A percentile compares a stretch with the other conserved stretches of the same genome.
phyloP scores from a whole-genome alignment of 2,113 vertebrate genomes.

The Athene cunicularia region DNA sequence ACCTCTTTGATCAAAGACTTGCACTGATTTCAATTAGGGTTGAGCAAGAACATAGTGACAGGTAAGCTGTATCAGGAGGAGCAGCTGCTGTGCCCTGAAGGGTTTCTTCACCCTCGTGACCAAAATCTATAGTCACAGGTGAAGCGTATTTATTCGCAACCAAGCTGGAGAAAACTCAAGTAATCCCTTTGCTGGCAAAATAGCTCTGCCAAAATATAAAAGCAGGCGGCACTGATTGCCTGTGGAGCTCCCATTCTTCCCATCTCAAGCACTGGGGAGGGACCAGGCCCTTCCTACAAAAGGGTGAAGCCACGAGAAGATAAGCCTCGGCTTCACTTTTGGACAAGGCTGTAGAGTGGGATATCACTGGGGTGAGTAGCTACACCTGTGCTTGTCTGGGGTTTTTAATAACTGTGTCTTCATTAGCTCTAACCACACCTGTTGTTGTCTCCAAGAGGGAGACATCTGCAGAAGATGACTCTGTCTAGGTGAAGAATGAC shows the following conservation, averaged over 20 bases:
- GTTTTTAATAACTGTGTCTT: not conserved
- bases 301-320: not conserved
- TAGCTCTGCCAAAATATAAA: constrained; percentile 14
- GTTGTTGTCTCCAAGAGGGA: not conserved
- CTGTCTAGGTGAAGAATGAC: not conserved
- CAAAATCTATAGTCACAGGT: constrained; percentile 46
- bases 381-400: not conserved
- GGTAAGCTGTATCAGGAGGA: constrained; percentile 40
- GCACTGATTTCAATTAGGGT: constrained; percentile 46
- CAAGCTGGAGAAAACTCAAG: not conserved
- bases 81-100: constrained; percentile 43
- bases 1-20: constrained; percentile 44
- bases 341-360: not conserved
- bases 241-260: not conserved
- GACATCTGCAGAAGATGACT: not conserved
- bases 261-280: not conserved
- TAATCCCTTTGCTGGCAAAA: constrained; percentile 42
- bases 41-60: constrained; percentile 51
- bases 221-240: not conserved
- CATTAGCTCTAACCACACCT: not conserved
- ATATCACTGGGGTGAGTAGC: not conserved
- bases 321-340: not conserved
- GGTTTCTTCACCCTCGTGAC: constrained; percentile 49
- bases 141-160: constrained; percentile 29
- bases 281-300: not conserved